phyloP scores from a whole-genome alignment of 2,113 vertebrate genomes.

The Pollachius pollachius region DNA sequence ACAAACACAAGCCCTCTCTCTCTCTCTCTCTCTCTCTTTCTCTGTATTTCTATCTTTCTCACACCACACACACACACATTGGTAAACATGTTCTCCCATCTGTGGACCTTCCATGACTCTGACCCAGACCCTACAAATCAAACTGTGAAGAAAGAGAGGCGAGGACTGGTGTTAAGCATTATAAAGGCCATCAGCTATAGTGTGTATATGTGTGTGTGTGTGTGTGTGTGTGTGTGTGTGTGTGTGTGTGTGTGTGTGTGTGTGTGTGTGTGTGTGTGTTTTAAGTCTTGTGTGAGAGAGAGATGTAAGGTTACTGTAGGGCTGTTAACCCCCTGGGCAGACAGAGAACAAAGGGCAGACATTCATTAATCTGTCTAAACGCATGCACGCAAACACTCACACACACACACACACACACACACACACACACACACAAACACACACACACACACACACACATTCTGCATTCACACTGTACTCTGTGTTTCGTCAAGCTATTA shows the following conservation, averaged over 20 bases:
- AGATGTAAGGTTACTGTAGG: slow-evolving; percentile 53
- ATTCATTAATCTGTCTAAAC: slow-evolving; percentile 52
- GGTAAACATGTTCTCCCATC: slow-evolving; percentile 36
- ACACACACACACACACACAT: no score
- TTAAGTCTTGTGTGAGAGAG: slow-evolving; percentile 14
- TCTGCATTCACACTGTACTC: no score
- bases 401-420: slow-evolving; percentile 12
- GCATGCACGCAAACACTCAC: background rate
- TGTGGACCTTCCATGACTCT: slow-evolving; percentile 34
- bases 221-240: background rate
- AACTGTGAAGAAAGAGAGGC: slow-evolving; percentile 12
- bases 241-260: slow-evolving; percentile 3
- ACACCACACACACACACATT: background rate
- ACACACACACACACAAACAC: slow-evolving; percentile 3
- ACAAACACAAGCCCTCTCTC: background rate
- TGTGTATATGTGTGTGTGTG: slow-evolving; percentile 13
- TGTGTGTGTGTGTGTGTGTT: slow-evolving; percentile 17
- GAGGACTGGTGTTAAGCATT: slow-evolving; percentile 30
- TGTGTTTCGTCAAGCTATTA: no score
- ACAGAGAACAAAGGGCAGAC: slow-evolving; percentile 51
- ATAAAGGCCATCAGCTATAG: slow-evolving; percentile 24
- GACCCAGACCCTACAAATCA: slow-evolving; percentile 47
- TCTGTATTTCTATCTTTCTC: background rate
- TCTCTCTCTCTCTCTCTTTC: background rate
- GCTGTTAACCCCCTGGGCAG: slow-evolving; percentile 42